phyloP scores from a whole-genome alignment of 2,888 invertebrate species.

The Phortica okadai region DNA sequence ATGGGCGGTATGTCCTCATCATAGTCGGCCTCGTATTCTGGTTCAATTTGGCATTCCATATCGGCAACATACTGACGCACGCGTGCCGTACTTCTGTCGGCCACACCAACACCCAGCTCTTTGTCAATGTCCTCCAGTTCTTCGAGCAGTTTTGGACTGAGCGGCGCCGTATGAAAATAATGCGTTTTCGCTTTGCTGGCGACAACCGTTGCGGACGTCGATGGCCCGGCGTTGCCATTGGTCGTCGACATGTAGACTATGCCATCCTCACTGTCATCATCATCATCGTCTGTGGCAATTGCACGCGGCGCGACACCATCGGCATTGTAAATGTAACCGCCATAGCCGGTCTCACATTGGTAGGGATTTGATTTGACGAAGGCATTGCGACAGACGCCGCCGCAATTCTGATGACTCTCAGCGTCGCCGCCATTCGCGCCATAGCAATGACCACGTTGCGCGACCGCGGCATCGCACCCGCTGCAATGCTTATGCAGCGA shows the following conservation, averaged over 20 bases:
- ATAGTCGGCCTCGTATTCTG: slow-evolving; percentile 65
- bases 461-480: slow-evolving; percentile 38
- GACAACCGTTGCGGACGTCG: background rate
- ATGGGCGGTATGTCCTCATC: slow-evolving; percentile 71
- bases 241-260: slow-evolving; percentile 70
- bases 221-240: slow-evolving; percentile 40
- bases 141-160: slow-evolving; percentile 47
- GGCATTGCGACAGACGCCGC: slow-evolving; percentile 71
- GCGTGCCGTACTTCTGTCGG: slow-evolving; percentile 23
- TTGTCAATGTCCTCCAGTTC: slow-evolving; percentile 46
- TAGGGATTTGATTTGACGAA: slow-evolving; percentile 74
- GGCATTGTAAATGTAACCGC: slow-evolving; percentile 61
- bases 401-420: slow-evolving; percentile 71
- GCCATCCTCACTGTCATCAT: slow-evolving; percentile 72
- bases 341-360: slow-evolving; percentile 73
- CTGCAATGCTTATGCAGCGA: slow-evolving; percentile 57
- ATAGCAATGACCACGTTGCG: slow-evolving; percentile 68
- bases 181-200: slow-evolving; percentile 51
- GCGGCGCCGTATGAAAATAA: slow-evolving; percentile 59
- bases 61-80: slow-evolving; percentile 6
- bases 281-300: slow-evolving; percentile 63
- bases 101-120: background rate
- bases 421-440: slow-evolving; percentile 72
- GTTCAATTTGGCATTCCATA: slow-evolving; percentile 50
- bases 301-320: slow-evolving; percentile 42